Base-by-base conservation (phyloP, 1,140 invertebrate species). In the Drosophila ogumai region DNA sequence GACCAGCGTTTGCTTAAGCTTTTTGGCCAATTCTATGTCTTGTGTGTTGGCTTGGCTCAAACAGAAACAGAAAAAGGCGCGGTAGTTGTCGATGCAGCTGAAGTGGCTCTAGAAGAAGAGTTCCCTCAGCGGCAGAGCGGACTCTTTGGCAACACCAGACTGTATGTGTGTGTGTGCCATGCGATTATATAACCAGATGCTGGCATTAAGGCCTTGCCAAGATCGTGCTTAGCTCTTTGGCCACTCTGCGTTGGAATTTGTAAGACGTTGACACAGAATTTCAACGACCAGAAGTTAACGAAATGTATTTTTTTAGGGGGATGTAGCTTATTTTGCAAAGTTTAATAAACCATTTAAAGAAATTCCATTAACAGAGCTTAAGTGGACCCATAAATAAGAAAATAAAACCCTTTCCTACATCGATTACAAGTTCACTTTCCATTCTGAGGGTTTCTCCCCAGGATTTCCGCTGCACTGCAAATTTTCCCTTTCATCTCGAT, bases 111-210 rank as follows among this genome's bases (percentile, higher is more conserved):
- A 77, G 78, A 81, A 85, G 81, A 85, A 84, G 81, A 74, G 73
- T 69, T 61, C 65, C 54, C 40, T 19, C 52, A 12, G 34, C 8
- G 43, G 49, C 54, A 8, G 44, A 54, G 34, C 44, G 54, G 28
- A 56, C 67, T 68, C 73, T 84, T 73, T 85, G 38, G 81, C 77
- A 84, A 84, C 60, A 85, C 59, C 73, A 63, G 34, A 49, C 59
- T 79, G 41, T 74, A 31, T 73, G 61, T 49, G 34, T 68, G 34
- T 68, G 40, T 79, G 50, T 67, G 67, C 41, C 61, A 55, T 41
- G 19, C 60, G 76, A 75, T 82, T 82, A 80, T 82, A 85, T 81
- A 82, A 84, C 72, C 57, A 73, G 73, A 76, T 85, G 61, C 81
- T 80, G 81, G 69, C 69, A 84, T 84, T 84, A 81, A 80, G 72